These are phyloP conservation scores for Macaria notata DNA, from an alignment of 2,888 invertebrate species.

Conservation along the genomic window DNA sequence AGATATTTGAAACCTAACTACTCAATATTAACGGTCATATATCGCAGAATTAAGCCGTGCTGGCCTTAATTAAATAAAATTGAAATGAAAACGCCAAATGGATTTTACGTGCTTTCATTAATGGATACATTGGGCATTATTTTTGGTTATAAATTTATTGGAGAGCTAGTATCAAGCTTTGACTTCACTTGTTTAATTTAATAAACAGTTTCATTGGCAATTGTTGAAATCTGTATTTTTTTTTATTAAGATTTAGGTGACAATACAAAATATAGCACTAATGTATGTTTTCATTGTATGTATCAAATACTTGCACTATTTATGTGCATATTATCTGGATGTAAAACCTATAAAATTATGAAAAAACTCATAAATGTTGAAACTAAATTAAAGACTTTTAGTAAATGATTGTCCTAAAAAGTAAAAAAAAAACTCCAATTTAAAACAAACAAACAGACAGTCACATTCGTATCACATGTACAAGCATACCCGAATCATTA, in stretches of 20 bases:
- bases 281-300: no score
- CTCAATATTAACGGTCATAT: slow-evolving; percentile 27
- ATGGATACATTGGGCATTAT: slow-evolving; percentile 75
- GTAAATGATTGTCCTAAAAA: not conserved
- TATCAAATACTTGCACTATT: no score
- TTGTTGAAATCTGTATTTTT: no score
- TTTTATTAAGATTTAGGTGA: no score
- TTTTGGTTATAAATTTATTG: slow-evolving; percentile 71
- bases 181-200: not conserved
- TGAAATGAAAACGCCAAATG: slow-evolving; percentile 80
- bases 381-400: not conserved
- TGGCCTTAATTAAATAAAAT: slow-evolving; percentile 81
- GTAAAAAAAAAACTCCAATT: no score
- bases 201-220: no score
- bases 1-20: slow-evolving; percentile 16
- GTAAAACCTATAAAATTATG: no score
- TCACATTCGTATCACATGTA: not conserved
- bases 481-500: slow-evolving; percentile 57
- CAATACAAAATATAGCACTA: no score
- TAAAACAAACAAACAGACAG: slow-evolving; percentile 6
- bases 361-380: no score
- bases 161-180: slow-evolving; percentile 27
- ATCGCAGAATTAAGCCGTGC: slow-evolving; percentile 40
- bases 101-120: slow-evolving; percentile 81
- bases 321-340: no score